These are phyloP conservation scores for Rhipidura dahli DNA, from an alignment of 2,113 vertebrate species.

Conservation along the genomic window DNA sequence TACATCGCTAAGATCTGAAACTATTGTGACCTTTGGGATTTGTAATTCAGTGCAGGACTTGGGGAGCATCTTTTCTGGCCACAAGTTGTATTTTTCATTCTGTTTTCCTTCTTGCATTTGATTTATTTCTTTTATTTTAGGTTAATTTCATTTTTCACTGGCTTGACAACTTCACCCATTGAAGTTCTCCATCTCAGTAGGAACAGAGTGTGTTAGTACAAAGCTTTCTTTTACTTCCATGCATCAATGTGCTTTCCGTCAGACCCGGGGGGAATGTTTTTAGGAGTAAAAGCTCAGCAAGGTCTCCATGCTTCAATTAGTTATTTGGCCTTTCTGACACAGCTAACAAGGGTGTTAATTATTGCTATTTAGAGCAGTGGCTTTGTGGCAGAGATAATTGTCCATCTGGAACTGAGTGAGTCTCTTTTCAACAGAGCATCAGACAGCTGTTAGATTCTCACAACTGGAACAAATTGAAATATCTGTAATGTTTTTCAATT, in stretches of 20 bases:
- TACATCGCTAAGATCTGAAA: not conserved
- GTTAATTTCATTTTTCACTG: constrained; percentile 47
- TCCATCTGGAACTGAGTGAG: constrained; percentile 41
- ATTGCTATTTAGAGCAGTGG: constrained; percentile 14
- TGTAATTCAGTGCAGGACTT: not conserved
- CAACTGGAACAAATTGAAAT: constrained; percentile 47
- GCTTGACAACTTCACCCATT: constrained; percentile 3
- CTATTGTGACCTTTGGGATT: constrained; percentile 26
- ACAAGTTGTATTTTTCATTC: not conserved
- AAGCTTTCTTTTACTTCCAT: constrained; percentile 14
- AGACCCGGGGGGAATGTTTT: constrained; percentile 28
- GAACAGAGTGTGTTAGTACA: not conserved
- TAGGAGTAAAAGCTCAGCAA: constrained; percentile 5
- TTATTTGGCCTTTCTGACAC: constrained; percentile 53
- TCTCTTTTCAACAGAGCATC: constrained; percentile 13
- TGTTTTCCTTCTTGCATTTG: constrained; percentile 31
- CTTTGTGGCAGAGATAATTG: constrained; percentile 48
- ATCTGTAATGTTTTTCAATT: constrained; percentile 10
- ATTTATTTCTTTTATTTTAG: constrained; percentile 32
- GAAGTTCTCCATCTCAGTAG: constrained; percentile 5
- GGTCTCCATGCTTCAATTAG: constrained; percentile 54
- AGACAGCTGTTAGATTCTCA: constrained; percentile 26
- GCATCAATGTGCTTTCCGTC: not conserved
- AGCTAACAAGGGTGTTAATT: constrained; percentile 61
- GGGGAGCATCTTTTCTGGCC: constrained; percentile 11